Evolutionary conservation across 2,888 invertebrate species (phyloP), one percentile per base, ranked within the genome.

Genomic region (Eupithecia vulgata): DNA sequence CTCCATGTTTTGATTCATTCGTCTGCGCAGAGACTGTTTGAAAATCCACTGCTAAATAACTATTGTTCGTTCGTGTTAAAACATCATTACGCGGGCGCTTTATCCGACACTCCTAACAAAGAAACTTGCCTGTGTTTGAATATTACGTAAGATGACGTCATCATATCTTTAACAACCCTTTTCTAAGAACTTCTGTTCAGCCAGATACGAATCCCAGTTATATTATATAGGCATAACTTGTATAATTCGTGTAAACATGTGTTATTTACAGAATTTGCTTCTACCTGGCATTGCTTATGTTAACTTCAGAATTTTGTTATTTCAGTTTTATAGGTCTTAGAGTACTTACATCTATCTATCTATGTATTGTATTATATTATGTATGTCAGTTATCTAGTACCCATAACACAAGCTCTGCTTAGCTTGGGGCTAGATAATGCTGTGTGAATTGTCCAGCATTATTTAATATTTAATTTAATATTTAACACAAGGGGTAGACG

Each of bases 1-100:
- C 74, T 71, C 68, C 34, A 65, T 74, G 71, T 71, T 74, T 74
- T 74, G 71, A 74, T 74, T 74, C 64, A 74, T 65, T 64, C 70
- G 74, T 37, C 68, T 70, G 68, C 68, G 65, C 25, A 48, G 68
- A 66, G 48, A 65, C 65, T 71, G 71, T 74, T 74, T 74, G 66
- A 69, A 71, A 71, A 71, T 62, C 74, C 68, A 57, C 68, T 45
- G n/a, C 73, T 69, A 59, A 67, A 70, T 62, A 70, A 59, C 73
- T 68, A 70, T 71, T 74, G 73, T 70, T 67, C 70, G 12, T 68
- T 67, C 67, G 4, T 68, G 40, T 70, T 66, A 21, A 68, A 68
- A 71, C 65, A 65, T 67, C 25, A 70, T 68, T 62, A 66, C 68
- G 71, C 61, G 65, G 52, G 59, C 35, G 42, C 21, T 68, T 65